Conservation (phyloP, 2,797 vertebrate genomes). For the Rhynchonycteris naso region DNA sequence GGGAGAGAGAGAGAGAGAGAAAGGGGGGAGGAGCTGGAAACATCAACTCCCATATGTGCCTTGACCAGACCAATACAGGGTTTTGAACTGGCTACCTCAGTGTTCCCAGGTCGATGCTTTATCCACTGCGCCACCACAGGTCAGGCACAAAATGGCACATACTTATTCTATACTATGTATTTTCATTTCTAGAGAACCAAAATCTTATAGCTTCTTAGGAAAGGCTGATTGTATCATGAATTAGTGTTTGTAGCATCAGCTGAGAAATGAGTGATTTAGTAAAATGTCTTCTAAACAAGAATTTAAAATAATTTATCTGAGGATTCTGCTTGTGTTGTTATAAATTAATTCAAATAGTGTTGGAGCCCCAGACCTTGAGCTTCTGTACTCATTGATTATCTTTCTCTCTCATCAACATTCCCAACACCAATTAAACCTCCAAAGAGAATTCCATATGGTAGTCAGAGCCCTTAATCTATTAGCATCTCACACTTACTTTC, state of each 20-base stretch:
- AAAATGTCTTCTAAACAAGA: conserved; percentile 45
- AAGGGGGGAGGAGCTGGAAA: too few species aligned
- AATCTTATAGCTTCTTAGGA: not conserved
- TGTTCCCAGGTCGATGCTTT: too few species aligned
- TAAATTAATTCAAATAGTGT: not conserved
- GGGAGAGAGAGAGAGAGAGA: too few species aligned
- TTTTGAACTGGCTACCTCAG: too few species aligned
- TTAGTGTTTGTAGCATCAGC: not conserved
- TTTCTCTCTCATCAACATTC: not conserved
- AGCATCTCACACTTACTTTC: not conserved
- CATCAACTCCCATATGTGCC: too few species aligned
- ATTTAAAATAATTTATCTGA: not conserved
- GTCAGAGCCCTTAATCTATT: not conserved
- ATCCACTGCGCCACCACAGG: too few species aligned
- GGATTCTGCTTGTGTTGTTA: not conserved
- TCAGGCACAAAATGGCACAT: not conserved
- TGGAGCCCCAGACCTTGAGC: not conserved
- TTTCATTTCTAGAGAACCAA: not conserved
- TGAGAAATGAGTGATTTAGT: conserved; percentile 27
- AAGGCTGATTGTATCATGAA: not conserved
- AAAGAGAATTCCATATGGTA: not conserved
- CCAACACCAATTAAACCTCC: not conserved
- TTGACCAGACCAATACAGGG: too few species aligned
- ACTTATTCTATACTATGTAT: not conserved
- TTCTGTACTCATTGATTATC: not conserved